These are phyloP conservation scores for Phragmatobia fuliginosa DNA, from an alignment of 2,888 invertebrate species.

Conservation along the genomic window DNA sequence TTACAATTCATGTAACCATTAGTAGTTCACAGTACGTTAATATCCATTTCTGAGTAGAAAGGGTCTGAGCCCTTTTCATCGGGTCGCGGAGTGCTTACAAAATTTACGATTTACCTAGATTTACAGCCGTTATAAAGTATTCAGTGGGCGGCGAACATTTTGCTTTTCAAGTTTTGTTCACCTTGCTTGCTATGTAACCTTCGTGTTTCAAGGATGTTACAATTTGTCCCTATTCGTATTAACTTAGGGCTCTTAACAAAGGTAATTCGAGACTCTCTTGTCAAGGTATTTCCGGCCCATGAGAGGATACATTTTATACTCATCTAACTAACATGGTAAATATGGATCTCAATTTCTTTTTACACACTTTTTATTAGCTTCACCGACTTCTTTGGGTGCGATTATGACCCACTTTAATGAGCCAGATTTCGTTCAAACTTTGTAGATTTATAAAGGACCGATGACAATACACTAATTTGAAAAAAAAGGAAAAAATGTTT, in stretches of 20 bases:
- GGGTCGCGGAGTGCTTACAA: conserved; percentile 66
- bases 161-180: conserved; percentile 59
- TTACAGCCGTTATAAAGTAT: conserved; percentile 81
- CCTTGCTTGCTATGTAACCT: conserved; percentile 12
- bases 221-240: conserved; percentile 36
- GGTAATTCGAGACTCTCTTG: conserved; percentile 5
- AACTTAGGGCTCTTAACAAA: conserved; percentile 26
- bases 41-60: conserved; percentile 65
- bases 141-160: conserved; percentile 63
- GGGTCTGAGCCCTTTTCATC: conserved; percentile 65
- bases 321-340: too few species aligned
- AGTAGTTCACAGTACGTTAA: conserved; percentile 52
- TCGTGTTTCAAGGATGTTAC: conserved; percentile 36
- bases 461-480: too few species aligned
- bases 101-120: conserved; percentile 80
- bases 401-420: too few species aligned
- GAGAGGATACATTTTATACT: background rate
- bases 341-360: too few species aligned
- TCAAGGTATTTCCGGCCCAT: background rate
- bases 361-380: too few species aligned
- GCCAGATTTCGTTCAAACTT: too few species aligned
- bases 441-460: too few species aligned
- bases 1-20: conserved; percentile 15
- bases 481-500: too few species aligned
- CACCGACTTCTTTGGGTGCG: too few species aligned